A percentile compares a stretch with the other conserved stretches of the same genome.
Conservation (phyloP, 2,888 invertebrate genomes). For the Entomobrya multifasciata region DNA sequence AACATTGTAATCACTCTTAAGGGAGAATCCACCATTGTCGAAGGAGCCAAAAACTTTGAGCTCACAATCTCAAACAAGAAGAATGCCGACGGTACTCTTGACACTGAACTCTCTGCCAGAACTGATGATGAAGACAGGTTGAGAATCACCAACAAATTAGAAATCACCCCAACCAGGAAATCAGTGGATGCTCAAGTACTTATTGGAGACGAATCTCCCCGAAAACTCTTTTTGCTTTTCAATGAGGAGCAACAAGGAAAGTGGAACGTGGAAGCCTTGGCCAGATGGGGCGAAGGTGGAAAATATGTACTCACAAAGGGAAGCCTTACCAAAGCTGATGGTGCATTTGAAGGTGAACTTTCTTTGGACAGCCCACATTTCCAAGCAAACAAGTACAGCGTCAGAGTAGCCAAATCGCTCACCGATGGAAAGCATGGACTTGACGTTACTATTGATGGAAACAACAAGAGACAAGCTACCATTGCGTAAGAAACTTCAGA, state of each 20-base stretch:
- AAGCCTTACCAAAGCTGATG: constrained; percentile 61
- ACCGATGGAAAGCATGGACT: constrained; percentile 74
- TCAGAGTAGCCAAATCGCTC: constrained; percentile 74
- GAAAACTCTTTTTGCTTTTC: constrained; percentile 68
- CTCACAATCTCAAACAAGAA: constrained; percentile 72
- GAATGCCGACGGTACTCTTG: constrained; percentile 51
- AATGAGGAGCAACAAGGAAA: constrained; percentile 58
- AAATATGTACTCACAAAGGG: constrained; percentile 76
- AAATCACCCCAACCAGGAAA: constrained; percentile 71
- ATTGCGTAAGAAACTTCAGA: constrained; percentile 55
- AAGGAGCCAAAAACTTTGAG: constrained; percentile 68
- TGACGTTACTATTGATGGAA: constrained; percentile 72
- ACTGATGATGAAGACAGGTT: constrained; percentile 55
- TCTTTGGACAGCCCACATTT: constrained; percentile 78
- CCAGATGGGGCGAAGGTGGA: constrained; percentile 77
- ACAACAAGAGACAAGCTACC: constrained; percentile 67
- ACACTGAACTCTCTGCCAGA: constrained; percentile 68
- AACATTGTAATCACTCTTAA: constrained; percentile 66
- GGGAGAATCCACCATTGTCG: constrained; percentile 57
- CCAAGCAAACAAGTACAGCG: constrained; percentile 77
- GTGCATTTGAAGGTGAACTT: constrained; percentile 74
- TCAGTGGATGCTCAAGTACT: constrained; percentile 73
- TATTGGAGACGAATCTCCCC: constrained; percentile 65
- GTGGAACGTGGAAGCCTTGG: constrained; percentile 73
- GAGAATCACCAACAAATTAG: constrained; percentile 76